Evolutionary conservation across 2,888 invertebrate genomes (phyloP), one percentile per base, ranked within the genome.

Genomic region (Cynaeus angustus): DNA sequence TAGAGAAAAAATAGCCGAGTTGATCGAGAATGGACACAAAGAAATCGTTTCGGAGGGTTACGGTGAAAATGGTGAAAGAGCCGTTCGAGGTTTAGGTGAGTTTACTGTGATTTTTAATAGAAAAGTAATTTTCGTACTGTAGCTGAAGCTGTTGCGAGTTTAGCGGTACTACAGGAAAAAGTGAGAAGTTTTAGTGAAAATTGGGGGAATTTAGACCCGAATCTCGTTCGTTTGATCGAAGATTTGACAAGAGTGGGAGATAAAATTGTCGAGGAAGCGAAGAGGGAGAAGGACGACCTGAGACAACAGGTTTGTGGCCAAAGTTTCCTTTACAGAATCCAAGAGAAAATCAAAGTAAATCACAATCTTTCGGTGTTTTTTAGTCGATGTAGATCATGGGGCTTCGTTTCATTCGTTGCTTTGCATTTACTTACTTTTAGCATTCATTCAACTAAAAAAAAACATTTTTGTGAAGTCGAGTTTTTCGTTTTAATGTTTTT

Each of bases 261-360:
- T 77, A 88, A 87, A 70, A 88, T 92, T 67, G 83, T 90, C 8
- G 93, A 94, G 64, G 88, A 88, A 28, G 87, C 90, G 38, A 89
- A 88, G 74, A 88, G 86, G 55, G 93, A 94, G 75, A 87, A 89
- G 16, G 91, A 92, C 73, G 94, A 94, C 81, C 84, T 94, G 72
- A 89, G 90, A 50, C 89, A 91, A 69, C 94, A 94, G 91, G 94
- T 94, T 45, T 30, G 52, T 65, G n/a, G 33, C 7, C 21, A 21
- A 4, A 21, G 21, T 21, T 21, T 4, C 21, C 1, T 21, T 21
- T n/a, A n/a, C n/a, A 21, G 21, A 21, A 4, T 21, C 21, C 21
- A 21, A 4, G 4, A 21, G 4, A 21, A 21, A 21, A 21, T 21
- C 2, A 21, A 21, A 4, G 4, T 4, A 4, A 4, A 3, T 21